Evolutionary conservation across 2,113 vertebrate species (phyloP), one percentile per base, ranked within the genome.

Genomic region (Salvelinus namaycush): DNA sequence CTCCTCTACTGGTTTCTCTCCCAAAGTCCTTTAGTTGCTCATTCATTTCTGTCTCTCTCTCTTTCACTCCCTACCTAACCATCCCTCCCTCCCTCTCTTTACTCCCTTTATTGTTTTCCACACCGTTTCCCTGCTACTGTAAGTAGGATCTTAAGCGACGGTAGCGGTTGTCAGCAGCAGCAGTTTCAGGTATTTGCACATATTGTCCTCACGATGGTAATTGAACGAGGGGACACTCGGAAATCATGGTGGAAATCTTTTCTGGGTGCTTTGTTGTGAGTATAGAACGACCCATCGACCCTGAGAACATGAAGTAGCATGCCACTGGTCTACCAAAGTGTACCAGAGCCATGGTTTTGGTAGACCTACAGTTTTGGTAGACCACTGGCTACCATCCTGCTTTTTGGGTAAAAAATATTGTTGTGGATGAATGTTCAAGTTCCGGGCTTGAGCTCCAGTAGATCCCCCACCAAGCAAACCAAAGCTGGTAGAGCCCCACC

Each of bases 241-340:
- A 91, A 87, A 87, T 88, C 88, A 79, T 70, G 79, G 77, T 69
- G 31, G 76, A 87, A 89, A 91, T 88, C 79, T 82, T 90, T 88
- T 83, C 78, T 73, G 68, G 73, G 77, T 9, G 73, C 76, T 86
- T 87, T 91, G 89, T 90, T 89, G 79, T 68, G 77, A 79, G 81
- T 83, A 76, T 84, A 3, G 60, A 6, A 8, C 34, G 1, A 34
- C 34, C 34, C 14, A 51, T 51, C 9, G 11, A 16, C 13, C 49
- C 49, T 13, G 14, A 51, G 49, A 13, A 14, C 34, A 6, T 34
- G 34, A 51, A 13, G 49, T 51, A 51, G 49, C 14, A 0, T 51
- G 11, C 14, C 49, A 39, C 49, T 51, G 49, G 39, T 39, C 39
- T 51, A 16, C 14, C 4, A 51, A 13, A 51, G 49, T 51, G 12